Conservation (phyloP, 2,797 vertebrate genomes). For the Peromyscus melanophrys region DNA sequence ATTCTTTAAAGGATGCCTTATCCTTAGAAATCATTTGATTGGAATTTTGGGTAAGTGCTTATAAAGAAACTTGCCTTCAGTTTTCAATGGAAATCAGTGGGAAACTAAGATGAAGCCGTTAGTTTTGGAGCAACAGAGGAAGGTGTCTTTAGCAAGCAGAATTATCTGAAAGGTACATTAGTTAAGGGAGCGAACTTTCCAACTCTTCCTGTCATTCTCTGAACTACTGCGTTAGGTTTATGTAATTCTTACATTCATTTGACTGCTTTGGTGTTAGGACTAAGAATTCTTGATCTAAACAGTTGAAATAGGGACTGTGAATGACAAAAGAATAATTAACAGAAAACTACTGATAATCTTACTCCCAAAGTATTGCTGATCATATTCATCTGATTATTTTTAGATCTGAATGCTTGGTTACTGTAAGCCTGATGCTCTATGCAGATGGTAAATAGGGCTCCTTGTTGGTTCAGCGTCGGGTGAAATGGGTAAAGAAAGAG, state of each 20-base stretch:
- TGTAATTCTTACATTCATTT: slow-evolving; percentile 16
- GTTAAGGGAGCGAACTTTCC: not conserved
- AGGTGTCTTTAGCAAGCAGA: not conserved
- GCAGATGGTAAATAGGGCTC: slow-evolving; percentile 48
- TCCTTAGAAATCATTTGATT: slow-evolving; percentile 32
- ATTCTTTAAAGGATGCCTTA: not conserved
- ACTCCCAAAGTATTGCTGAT: slow-evolving; percentile 53
- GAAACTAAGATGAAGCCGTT: not conserved
- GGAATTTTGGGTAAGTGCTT: not conserved
- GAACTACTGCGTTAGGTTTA: not conserved
- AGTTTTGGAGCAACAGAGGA: not conserved
- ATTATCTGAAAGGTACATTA: not conserved
- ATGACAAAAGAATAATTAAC: slow-evolving; percentile 22
- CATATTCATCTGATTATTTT: slow-evolving; percentile 57
- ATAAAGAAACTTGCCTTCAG: not conserved
- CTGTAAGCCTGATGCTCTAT: slow-evolving; percentile 47
- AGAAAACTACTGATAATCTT: slow-evolving; percentile 17
- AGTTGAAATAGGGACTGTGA: not conserved
- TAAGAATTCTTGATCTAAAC: not conserved
- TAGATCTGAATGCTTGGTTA: slow-evolving; percentile 28
- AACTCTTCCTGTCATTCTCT: not conserved
- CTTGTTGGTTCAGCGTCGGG: slow-evolving; percentile 54
- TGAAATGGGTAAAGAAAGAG: slow-evolving; percentile 56
- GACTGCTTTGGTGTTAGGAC: not conserved
- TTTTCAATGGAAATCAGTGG: not conserved